Conservation (phyloP, 2,888 invertebrate genomes). For the Netelia fuscicornis region DNA sequence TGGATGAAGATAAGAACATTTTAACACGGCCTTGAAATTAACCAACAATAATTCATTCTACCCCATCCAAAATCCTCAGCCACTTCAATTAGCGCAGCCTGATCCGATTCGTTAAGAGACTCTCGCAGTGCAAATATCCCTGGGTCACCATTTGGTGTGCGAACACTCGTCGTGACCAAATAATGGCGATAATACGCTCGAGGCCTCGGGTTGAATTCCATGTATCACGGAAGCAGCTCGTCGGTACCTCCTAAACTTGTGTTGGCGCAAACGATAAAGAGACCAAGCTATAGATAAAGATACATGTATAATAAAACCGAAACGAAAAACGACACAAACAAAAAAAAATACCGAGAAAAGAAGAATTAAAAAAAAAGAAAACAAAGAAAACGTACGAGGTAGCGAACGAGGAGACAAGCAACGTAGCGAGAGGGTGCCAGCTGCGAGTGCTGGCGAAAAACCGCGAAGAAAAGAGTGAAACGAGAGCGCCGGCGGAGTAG, state of each 20-base stretch:
- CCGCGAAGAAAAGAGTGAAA: constrained; percentile 55
- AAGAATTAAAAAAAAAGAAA: constrained; percentile 19
- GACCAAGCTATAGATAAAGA: constrained; percentile 21
- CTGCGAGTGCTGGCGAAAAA: constrained; percentile 42
- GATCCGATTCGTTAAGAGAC: no score
- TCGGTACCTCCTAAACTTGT: constrained; percentile 60
- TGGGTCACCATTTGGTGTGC: not conserved
- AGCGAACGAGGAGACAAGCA: constrained; percentile 25
- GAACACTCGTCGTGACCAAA: constrained; percentile 36
- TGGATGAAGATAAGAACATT: no score
- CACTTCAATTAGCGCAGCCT: no score
- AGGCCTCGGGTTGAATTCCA: constrained; percentile 40
- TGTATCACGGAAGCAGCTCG: constrained; percentile 54
- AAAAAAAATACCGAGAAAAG: not conserved
- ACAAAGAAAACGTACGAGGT: constrained; percentile 6
- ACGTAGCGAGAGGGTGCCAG: constrained; percentile 27
- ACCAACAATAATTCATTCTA: no score
- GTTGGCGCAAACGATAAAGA: constrained; percentile 15
- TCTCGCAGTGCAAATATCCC: not conserved
- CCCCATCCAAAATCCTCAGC: no score
- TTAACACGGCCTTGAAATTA: no score
- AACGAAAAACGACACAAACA: constrained; percentile 1
- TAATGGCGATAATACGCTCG: constrained; percentile 45
- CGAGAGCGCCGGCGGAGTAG: constrained; percentile 40
- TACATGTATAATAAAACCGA: not conserved